Evolutionary conservation across 35 echinoderm and acorn worm genomes (phyloP), one percentile per base, ranked within the genome.

Genomic region (Acanthaster planci): DNA sequence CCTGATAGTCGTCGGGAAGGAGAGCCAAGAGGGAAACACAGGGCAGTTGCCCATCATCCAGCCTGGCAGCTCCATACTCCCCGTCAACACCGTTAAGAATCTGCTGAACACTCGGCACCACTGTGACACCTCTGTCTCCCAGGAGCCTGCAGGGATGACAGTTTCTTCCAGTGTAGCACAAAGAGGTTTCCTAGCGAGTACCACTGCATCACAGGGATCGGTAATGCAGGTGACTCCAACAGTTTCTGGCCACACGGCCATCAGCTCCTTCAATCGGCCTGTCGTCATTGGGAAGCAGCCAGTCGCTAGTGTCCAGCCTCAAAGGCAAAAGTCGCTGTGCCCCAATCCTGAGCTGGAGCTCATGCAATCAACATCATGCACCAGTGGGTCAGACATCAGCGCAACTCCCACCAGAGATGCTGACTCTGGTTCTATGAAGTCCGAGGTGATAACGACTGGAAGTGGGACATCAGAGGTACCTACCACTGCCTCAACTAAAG

Each of bases 1-100:
- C 76, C 67, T 89, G 26, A 67, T 89, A 1, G 56, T 89, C 19
- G 51, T 89, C 60, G 77, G 80, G 16, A 67, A 89, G 51, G 87
- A 80, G 10, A 64, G 82, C 26, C 80, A 38, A 21, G 30, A 10
- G 55, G 8, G 17, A 38, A 30, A 16, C 51, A 51, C 35, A 35
- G 53, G 18, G 40, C 80, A 27, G 55, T 18, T 81, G 35, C 79
- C 80, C 27, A 57, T 81, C 17, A 64, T 40, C 15, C 77, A 81
- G 31, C 86, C 78, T 67, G 78, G 44, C 51, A 50, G 51, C 7
- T 21, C 78, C 55, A 35, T 30, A 10, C 40, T 64, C 29, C 60
- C 77, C 1, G 59, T 77, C 17, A 83, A 38, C 64, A 31, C 64
- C 34, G 64, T 72, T 29, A 72, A 72, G 64, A 72, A 72, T 23